A percentile compares a stretch with the other conserved stretches of the same genome.
Conservation (phyloP, 2,113 vertebrate species). For the Chroicocephalus ridibundus region DNA sequence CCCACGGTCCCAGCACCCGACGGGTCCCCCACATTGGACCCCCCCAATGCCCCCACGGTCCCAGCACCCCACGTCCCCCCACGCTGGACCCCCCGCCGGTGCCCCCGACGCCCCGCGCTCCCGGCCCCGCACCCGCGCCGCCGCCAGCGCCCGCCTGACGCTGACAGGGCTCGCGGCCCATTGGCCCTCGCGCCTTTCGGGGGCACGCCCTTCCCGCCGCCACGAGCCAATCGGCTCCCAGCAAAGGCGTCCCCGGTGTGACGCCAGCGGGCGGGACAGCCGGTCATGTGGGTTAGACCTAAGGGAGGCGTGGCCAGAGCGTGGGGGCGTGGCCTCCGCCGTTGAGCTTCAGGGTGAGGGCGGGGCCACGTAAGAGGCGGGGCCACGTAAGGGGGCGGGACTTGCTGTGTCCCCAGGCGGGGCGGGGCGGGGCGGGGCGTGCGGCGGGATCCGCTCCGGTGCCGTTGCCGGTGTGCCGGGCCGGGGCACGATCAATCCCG, state of each 20-base stretch:
- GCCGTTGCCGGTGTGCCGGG: too few relatives aligned
- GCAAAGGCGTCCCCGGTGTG: background rate
- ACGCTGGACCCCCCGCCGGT: too few relatives aligned
- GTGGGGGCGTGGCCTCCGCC: too few relatives aligned
- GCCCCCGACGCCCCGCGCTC: background rate
- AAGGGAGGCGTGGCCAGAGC: background rate
- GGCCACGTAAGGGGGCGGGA: background rate
- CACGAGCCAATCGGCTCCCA: background rate
- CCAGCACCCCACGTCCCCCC: too few relatives aligned
- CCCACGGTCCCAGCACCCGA: too few relatives aligned
- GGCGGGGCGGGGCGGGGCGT: background rate
- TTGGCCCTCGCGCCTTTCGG: background rate
- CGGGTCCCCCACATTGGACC: too few relatives aligned
- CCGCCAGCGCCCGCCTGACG: background rate
- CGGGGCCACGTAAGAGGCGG: too few relatives aligned
- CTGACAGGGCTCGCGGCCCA: background rate
- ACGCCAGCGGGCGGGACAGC: background rate
- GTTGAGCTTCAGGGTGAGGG: background rate
- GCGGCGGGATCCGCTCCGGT: too few relatives aligned
- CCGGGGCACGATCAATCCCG: background rate
- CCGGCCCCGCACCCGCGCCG: too few relatives aligned
- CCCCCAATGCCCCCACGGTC: background rate
- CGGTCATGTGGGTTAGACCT: background rate
- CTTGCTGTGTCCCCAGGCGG: background rate
- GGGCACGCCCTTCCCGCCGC: background rate